Evolutionary conservation across 2,113 vertebrate genomes (phyloP).

Genomic region (Oreochromis niloticus): DNA sequence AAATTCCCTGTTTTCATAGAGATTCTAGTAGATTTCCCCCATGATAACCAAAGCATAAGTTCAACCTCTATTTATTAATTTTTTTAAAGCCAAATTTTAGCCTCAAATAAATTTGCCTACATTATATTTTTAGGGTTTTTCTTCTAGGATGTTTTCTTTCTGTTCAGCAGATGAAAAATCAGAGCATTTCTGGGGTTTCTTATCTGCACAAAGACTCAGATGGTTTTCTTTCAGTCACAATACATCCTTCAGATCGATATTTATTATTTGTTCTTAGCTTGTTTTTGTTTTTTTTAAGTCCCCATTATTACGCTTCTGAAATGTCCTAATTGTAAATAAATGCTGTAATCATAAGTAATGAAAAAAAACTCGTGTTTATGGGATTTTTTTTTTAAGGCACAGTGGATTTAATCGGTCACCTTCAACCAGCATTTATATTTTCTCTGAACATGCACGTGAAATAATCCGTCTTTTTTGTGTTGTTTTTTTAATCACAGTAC

Average conservation of each 20-base stretch:
- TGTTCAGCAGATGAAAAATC: not conserved
- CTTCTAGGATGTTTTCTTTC: not conserved
- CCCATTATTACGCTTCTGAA: not conserved
- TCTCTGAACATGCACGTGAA: not conserved
- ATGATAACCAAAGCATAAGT: not conserved
- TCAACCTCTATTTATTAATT: not conserved
- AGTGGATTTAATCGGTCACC: not conserved
- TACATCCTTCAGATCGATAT: not conserved
- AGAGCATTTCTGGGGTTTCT: not conserved
- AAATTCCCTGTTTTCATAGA: not conserved
- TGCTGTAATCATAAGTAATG: not conserved
- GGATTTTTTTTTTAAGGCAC: not conserved
- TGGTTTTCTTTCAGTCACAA: not conserved
- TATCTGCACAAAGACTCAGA: not conserved
- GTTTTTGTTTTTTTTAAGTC: accelerated
- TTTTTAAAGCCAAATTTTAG: not conserved
- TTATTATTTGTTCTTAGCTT: not conserved
- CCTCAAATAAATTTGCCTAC: not conserved
- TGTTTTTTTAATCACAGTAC: not conserved
- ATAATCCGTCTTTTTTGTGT: not conserved
- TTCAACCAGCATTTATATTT: not conserved
- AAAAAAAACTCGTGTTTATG: not conserved
- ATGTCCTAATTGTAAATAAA: not conserved
- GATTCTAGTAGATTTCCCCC: not conserved
- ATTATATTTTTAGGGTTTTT: not conserved